Evolutionary conservation across 2,888 invertebrate genomes (phyloP).

Genomic region (Ophioninae sp.): DNA sequence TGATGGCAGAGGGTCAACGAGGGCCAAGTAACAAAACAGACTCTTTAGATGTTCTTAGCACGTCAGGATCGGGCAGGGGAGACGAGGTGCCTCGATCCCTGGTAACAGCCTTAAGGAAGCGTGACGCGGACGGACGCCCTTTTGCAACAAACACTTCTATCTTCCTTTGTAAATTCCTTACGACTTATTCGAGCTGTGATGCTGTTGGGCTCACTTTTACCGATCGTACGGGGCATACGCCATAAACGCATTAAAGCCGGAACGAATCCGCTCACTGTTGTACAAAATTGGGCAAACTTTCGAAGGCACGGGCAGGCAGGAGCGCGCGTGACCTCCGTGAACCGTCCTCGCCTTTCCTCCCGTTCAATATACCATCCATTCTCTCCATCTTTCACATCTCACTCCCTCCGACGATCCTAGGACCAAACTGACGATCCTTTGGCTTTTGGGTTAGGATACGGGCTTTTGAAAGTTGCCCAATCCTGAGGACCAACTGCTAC

Average conservation of each 20-base stretch:
- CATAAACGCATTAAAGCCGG: slow-evolving; percentile 78
- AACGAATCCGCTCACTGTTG: slow-evolving; percentile 74
- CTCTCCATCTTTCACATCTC: background rate
- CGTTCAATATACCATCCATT: slow-evolving; percentile 45
- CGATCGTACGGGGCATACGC: slow-evolving; percentile 60
- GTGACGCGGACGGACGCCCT: slow-evolving; percentile 68
- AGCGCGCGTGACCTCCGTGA: slow-evolving; percentile 69
- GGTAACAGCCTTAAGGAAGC: slow-evolving; percentile 64
- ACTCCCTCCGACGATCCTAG: slow-evolving; percentile 6
- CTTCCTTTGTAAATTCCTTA: slow-evolving; percentile 29
- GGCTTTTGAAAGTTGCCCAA: background rate
- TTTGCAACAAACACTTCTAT: slow-evolving; percentile 40
- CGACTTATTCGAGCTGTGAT: slow-evolving; percentile 56
- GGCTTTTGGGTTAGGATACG: background rate
- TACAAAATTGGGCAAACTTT: slow-evolving; percentile 72
- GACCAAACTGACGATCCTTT: background rate
- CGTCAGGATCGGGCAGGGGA: slow-evolving; percentile 54
- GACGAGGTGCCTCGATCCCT: slow-evolving; percentile 38
- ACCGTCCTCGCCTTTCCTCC: slow-evolving; percentile 50
- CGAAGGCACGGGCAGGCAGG: slow-evolving; percentile 48
- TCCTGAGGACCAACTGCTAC: background rate
- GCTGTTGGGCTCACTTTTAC: slow-evolving; percentile 45
- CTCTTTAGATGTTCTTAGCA: slow-evolving; percentile 76
- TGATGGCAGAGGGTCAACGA: slow-evolving; percentile 26
- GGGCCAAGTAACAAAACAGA: slow-evolving; percentile 70